A percentile compares a stretch with the other conserved stretches of the same genome.
phyloP scores from a whole-genome alignment of 2,797 vertebrate species.

The Darevskia mixta region DNA sequence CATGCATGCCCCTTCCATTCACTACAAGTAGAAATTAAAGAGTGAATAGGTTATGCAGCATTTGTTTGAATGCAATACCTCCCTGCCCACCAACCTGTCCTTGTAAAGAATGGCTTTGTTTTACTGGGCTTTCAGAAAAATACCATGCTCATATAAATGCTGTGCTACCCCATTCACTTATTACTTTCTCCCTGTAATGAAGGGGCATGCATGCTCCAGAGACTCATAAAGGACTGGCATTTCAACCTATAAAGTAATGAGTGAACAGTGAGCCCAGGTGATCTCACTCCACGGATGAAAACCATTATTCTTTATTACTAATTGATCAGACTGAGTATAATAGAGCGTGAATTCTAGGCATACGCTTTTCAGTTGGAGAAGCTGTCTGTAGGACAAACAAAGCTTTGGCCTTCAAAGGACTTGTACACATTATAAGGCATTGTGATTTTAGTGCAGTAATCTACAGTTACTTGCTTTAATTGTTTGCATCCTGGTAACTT shows the following conservation, averaged over 20 bases:
- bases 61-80: neutral
- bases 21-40: neutral
- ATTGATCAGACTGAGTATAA: neutral
- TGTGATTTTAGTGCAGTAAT: neutral
- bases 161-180: neutral
- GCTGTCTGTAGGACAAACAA: neutral
- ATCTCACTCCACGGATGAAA: neutral
- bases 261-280: neutral
- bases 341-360: neutral
- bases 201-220: neutral
- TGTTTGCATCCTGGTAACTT: neutral
- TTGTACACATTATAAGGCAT: neutral
- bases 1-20: neutral
- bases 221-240: neutral
- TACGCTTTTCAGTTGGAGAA: neutral
- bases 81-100: neutral
- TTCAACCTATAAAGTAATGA: neutral
- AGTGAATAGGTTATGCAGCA: neutral
- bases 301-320: neutral
- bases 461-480: neutral
- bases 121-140: neutral
- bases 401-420: neutral
- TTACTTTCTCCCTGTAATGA: neutral
- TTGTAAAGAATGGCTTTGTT: conserved; percentile 1
- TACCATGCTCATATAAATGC: neutral